phyloP scores from a whole-genome alignment of 2,113 vertebrate species.

The Oryzias woworae region DNA sequence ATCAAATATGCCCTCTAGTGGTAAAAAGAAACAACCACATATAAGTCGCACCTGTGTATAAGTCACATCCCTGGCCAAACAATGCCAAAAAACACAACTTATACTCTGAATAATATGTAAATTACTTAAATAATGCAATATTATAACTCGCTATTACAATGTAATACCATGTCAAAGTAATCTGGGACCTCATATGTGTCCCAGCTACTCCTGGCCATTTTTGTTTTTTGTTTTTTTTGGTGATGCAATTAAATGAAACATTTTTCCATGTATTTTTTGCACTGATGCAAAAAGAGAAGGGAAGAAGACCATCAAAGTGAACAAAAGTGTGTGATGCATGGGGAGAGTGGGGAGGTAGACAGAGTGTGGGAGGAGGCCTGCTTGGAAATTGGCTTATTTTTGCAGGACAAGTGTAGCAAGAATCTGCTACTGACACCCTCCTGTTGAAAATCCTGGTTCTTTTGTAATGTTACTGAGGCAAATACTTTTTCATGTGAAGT shows the following conservation, averaged over 20 bases:
- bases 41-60: too few species aligned
- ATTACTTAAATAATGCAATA: too few species aligned
- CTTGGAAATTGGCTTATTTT: slow-evolving; percentile 13
- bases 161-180: too few species aligned
- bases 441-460: too few species aligned
- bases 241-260: too few species aligned
- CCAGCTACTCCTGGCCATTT: background rate
- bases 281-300: background rate
- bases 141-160: too few species aligned
- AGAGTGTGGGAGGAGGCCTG: background rate
- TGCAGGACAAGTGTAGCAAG: slow-evolving; percentile 4
- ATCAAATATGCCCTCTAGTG: too few species aligned
- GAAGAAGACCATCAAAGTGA: background rate
- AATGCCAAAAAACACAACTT: too few species aligned
- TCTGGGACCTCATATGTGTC: too few species aligned
- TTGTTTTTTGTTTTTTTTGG: background rate
- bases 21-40: too few species aligned
- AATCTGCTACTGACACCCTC: slow-evolving; percentile 35
- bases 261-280: background rate
- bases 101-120: too few species aligned
- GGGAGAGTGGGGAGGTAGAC: slow-evolving; percentile 2
- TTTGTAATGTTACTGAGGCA: slow-evolving; percentile 19
- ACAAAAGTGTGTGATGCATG: background rate
- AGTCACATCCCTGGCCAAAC: too few species aligned
- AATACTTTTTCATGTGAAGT: slow-evolving; percentile 30